Base-by-base conservation (phyloP, 2,113 vertebrate species). In the Aptenodytes patagonicus region DNA sequence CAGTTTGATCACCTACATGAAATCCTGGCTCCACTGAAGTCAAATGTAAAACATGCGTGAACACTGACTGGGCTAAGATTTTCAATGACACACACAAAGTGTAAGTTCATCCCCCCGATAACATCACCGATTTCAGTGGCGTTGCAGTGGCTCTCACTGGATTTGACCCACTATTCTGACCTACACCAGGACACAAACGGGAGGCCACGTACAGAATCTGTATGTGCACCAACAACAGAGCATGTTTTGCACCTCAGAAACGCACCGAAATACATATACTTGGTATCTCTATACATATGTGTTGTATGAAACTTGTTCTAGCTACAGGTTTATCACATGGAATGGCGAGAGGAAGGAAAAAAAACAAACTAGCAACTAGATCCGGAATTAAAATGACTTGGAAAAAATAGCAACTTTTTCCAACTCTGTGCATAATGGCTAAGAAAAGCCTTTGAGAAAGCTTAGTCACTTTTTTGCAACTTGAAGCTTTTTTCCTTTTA, bases 391-490 rank as follows among this genome's bases (percentile, higher is more conserved):
- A 93, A 91, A 69, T 55, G 34, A 91, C 77, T 38, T 81, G 22
- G 65, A 73, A 85, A 55, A 89, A 83, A 78, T 29, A 71, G 82
- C 57, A 94, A n/a, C 85, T 93, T 92, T 94, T 90, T 55, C 92
- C 49, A 93, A 73, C 84, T 91, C 89, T 66, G 55, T 38, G 58
- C 19, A 89, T 83, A 96, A 95, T 83, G 86, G 87, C 92, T 90
- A 93, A 96, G 91, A 96, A 97, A 97, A 98, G 94, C 80, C 93
- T 96, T 94, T 94, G 90, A 97, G 97, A 97, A 96, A 97, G 97
- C 97, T 97, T 97, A 97, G 97, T 98, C 97, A 97, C 93, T 98
- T 98, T 96, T 97, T 95, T 97, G 95, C 96, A 97, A 96, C 97
- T 98, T 97, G 96, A 95, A 97, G 97, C 96, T 96, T 98, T 98